Percentiles rank a stretch among this genome's conserved stretches.
Evolutionary conservation across 1,140 invertebrate species (phyloP).

Genomic region (Zophobas atratus): DNA sequence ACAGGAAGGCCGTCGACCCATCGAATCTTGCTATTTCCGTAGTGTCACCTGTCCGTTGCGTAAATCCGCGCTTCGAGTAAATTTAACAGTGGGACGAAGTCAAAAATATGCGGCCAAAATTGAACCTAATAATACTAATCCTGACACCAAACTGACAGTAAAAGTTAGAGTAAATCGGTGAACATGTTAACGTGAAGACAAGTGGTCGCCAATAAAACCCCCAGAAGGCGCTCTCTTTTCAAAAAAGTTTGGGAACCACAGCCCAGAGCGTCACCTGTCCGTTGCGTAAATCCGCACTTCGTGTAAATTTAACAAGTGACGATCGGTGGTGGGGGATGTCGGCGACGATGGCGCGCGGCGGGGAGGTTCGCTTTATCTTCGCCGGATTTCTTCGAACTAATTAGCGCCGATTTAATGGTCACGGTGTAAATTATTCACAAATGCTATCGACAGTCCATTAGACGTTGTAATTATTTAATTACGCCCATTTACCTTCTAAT

Average conservation of each 20-base stretch:
- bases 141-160: too few species aligned
- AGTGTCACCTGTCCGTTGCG: conserved; percentile 32
- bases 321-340: neutral
- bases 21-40: conserved; percentile 25
- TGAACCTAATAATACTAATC: too few species aligned
- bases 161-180: too few species aligned
- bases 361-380: neutral
- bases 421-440: conserved; percentile 26
- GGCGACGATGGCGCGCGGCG: neutral
- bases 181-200: too few species aligned
- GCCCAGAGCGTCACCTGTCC: conserved; percentile 18
- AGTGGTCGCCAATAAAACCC: too few species aligned
- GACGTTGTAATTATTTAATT: conserved; percentile 35
- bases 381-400: conserved; percentile 17
- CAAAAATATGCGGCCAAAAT: neutral
- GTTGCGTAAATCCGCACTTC: conserved; percentile 23
- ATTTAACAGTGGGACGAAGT: neutral
- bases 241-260: too few species aligned
- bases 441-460: conserved; percentile 31
- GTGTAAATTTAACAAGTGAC: neutral
- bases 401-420: conserved; percentile 9
- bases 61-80: conserved; percentile 16
- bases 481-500: conserved; percentile 37
- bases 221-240: too few species aligned
- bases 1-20: conserved; percentile 43